Evolutionary conservation across 1,140 invertebrate genomes (phyloP).

Genomic region (Megathymus violae): DNA sequence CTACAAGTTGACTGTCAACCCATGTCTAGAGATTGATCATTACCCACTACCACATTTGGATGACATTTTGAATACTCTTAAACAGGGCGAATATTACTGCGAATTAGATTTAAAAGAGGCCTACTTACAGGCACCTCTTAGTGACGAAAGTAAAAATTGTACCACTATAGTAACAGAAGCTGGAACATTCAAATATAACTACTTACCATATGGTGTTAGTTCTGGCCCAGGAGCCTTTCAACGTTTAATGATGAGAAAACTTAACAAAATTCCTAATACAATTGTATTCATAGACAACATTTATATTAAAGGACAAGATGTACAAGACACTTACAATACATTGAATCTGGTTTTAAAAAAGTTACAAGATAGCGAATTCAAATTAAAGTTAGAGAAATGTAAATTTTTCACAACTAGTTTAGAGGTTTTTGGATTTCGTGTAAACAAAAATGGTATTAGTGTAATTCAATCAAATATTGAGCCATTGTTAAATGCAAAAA

Average conservation of each 20-base stretch:
- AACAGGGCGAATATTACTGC: conserved; percentile 11
- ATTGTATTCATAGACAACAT: conserved; percentile 41
- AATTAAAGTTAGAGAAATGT: conserved; percentile 37
- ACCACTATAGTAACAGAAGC: conserved; percentile 5
- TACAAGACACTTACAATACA: conserved; percentile 11
- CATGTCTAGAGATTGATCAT: conserved; percentile 9
- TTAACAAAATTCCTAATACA: conserved; percentile 26
- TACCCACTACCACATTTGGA: conserved; percentile 16
- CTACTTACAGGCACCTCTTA: conserved; percentile 19
- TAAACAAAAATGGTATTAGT: conserved; percentile 32
- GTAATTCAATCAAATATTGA: conserved; percentile 39
- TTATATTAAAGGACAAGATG: conserved; percentile 20
- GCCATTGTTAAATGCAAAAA: conserved; percentile 28
- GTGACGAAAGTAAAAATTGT: not conserved
- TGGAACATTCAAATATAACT: conserved; percentile 5
- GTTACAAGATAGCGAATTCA: conserved; percentile 32
- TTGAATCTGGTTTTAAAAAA: conserved; percentile 15
- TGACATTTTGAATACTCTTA: conserved; percentile 13
- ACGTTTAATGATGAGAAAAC: conserved; percentile 24
- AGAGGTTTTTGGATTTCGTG: conserved; percentile 37
- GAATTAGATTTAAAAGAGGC: conserved; percentile 23
- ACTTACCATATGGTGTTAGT: conserved; percentile 6
- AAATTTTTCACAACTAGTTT: conserved; percentile 38
- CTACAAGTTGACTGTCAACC: conserved; percentile 19
- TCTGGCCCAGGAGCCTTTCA: conserved; percentile 30